A percentile compares a stretch with the other conserved stretches of the same genome.
phyloP scores from a whole-genome alignment of 2,888 invertebrate genomes.

The Brachylomia viminalis region DNA sequence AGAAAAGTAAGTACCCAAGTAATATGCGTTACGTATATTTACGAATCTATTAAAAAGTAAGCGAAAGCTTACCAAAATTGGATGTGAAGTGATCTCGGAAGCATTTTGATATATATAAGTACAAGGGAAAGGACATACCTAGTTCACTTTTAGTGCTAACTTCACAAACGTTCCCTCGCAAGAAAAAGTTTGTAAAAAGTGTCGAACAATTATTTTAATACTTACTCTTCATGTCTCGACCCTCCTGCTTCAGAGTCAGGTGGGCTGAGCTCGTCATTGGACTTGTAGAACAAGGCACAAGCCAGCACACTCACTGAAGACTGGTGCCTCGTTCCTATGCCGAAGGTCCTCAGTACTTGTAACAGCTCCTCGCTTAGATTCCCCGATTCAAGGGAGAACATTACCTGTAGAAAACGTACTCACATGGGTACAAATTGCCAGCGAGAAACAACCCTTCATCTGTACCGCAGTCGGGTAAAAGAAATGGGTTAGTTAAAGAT shows the following conservation, averaged over 20 bases:
- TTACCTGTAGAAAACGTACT: constrained; percentile 79
- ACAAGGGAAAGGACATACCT: background rate
- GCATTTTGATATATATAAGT: too few species aligned
- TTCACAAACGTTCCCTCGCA: background rate
- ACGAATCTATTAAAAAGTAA: background rate
- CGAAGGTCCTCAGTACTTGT: constrained; percentile 90
- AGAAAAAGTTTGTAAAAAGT: background rate
- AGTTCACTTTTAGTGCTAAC: background rate
- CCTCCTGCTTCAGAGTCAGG: constrained; percentile 34
- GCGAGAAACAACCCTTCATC: background rate
- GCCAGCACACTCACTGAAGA: constrained; percentile 92
- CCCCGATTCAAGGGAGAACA: constrained; percentile 91
- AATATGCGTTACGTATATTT: background rate
- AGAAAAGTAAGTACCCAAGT: background rate
- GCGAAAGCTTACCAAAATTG: background rate
- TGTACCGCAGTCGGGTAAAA: background rate
- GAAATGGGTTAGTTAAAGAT: background rate
- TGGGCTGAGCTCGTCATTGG: constrained; percentile 54
- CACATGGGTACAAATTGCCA: background rate
- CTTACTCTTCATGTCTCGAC: constrained; percentile 51
- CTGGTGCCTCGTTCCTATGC: constrained; percentile 91
- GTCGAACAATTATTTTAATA: background rate
- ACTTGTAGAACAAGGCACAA: constrained; percentile 90
- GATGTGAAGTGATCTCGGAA: background rate
- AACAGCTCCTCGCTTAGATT: constrained; percentile 91